These are phyloP conservation scores for Myripristis murdjan DNA, from an alignment of 2,797 vertebrate species.

Conservation along the genomic window DNA sequence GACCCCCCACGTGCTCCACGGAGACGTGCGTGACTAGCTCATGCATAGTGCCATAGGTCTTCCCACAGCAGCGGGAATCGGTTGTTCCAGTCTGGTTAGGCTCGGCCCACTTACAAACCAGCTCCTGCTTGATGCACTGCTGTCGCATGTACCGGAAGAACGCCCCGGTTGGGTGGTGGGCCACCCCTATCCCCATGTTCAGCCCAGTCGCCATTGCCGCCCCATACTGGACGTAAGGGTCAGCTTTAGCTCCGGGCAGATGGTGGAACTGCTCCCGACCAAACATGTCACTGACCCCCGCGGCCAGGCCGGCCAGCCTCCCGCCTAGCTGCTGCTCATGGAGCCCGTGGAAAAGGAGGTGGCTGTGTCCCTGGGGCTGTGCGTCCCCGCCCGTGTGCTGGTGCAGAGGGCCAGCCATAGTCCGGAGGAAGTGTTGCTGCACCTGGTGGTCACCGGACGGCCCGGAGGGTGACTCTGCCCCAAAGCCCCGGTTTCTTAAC, in stretches of 20 bases:
- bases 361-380: conserved; percentile 82
- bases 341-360: conserved; percentile 89
- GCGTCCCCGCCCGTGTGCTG: conserved; percentile 88
- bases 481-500: conserved; percentile 90
- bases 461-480: conserved; percentile 81
- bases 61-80: conserved; percentile 90
- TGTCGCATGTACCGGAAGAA: conserved; percentile 94
- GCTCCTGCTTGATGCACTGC: conserved; percentile 92
- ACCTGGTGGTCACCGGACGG: conserved; percentile 54
- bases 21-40: conserved; percentile 93
- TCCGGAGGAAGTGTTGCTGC: conserved; percentile 84
- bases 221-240: conserved; percentile 90
- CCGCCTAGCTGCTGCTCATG: conserved; percentile 90
- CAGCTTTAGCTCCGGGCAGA: conserved; percentile 88
- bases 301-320: conserved; percentile 82
- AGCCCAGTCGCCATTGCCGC: conserved; percentile 87
- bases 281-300: conserved; percentile 87
- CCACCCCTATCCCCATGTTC: conserved; percentile 91
- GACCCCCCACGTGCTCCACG: conserved; percentile 91
- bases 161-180: conserved; percentile 87
- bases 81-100: conserved; percentile 87
- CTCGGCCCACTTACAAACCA: conserved; percentile 93
- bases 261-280: conserved; percentile 91
- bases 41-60: conserved; percentile 94
- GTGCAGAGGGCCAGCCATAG: conserved; percentile 82